Evolutionary conservation across 2,797 vertebrate species (phyloP).

Genomic region (Sus cebifrons): DNA sequence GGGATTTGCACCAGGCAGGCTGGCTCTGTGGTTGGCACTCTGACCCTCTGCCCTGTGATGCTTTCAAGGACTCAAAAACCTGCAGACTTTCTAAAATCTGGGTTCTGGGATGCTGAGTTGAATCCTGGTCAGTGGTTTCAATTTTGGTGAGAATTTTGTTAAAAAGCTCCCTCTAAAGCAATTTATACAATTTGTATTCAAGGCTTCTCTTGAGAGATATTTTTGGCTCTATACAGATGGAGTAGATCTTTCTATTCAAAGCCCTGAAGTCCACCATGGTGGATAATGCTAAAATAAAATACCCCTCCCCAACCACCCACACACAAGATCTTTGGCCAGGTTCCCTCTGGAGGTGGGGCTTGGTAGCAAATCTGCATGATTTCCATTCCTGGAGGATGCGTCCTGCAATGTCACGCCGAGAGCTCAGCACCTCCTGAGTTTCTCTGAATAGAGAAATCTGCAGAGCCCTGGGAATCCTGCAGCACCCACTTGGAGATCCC

Average conservation of each 20-base stretch:
- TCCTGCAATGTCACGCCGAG: accelerated
- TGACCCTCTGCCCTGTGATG: not conserved
- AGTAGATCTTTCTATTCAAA: constrained; percentile 26
- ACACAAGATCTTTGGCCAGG: not conserved
- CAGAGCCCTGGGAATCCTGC: not conserved
- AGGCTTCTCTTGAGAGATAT: constrained; percentile 14
- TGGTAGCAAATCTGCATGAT: not conserved
- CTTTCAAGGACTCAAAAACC: not conserved
- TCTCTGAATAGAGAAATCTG: not conserved
- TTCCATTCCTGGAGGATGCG: not conserved
- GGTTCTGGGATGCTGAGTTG: not conserved
- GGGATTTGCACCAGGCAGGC: not conserved
- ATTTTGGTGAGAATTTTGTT: not conserved
- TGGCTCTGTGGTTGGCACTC: not conserved
- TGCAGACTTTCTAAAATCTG: not conserved
- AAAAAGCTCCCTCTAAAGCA: not conserved
- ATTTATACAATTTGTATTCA: not conserved
- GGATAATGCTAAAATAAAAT: constrained; percentile 18
- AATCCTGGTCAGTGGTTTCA: not conserved
- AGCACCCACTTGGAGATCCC: not conserved
- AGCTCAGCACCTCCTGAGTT: not conserved
- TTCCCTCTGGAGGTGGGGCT: not conserved
- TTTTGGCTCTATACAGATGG: constrained; percentile 54
- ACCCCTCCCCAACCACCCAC: not conserved
- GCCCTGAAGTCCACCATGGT: constrained; percentile 8